Base-by-base conservation (phyloP, 2,113 vertebrate genomes). In the Atlantisia rogersi region DNA sequence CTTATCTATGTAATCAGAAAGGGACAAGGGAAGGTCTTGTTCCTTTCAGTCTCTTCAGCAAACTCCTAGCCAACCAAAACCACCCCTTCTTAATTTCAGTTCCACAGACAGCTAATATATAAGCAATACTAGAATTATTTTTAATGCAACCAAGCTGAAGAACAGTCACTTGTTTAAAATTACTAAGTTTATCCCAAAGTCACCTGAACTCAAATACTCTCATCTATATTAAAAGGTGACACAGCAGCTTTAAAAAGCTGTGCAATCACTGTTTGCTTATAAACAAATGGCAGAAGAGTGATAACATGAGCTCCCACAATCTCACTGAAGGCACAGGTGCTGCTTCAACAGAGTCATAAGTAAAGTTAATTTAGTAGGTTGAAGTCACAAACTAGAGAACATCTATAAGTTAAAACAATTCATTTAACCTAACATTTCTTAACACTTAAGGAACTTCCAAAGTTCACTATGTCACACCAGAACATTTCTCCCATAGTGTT, bases 11-110 rank as follows among this genome's bases (percentile, higher is more conserved):
- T 21, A 69, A 42, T 3, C 8, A 82, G 67, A 90, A 86, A 62
- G 4, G 4, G 12, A 73, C 10, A 62, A 7, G 5, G 13, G 10
- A 65, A 76, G n/a, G 35, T 17, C 28, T 60, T 75, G 32, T 4
- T 88, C 32, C 29, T 82, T 70, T 31, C 39, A 28, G 28, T 31
- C 28, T 65, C 35, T 68, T 55, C 42, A 78, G 53, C 55, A 88
- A 91, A 82, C 52, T 73, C 35, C 64, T 87, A 80, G 7, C 3
- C 70, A 80, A 52, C 13, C 4, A 8, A 74, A 90, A 81, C 78
- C 0, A 0, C 2, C 5, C 25, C 25, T 58, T 37, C 46, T 20
- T 64, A 64, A 50, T 12, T 0, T 1, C 88, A 58, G 19, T 58
- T 56, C 44, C 37, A 48, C 39, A 75, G 24, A 21, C 18, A 79